A percentile compares a stretch with the other conserved stretches of the same genome.
phyloP scores from a whole-genome alignment of 2,113 vertebrate species.

The Indicator indicator region DNA sequence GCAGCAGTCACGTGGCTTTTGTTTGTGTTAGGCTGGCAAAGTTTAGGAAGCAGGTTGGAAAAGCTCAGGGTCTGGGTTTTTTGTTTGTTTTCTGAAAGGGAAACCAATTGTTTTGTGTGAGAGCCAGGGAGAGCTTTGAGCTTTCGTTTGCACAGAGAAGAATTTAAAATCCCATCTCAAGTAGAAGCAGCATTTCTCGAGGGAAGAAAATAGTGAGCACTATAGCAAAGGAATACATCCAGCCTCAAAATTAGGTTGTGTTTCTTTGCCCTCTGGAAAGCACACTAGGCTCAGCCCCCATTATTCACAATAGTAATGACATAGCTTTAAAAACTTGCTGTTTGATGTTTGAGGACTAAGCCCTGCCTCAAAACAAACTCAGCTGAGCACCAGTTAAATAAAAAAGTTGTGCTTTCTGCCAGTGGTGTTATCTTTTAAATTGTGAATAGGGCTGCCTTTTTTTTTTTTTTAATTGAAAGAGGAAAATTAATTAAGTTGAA shows the following conservation, averaged over 20 bases:
- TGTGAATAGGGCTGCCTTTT: neutral
- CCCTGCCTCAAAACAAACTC: neutral
- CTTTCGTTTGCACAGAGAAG: neutral
- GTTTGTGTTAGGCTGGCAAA: slow-evolving; percentile 7
- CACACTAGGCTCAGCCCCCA: neutral
- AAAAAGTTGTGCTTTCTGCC: neutral
- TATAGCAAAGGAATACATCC: neutral
- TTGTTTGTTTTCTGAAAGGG: neutral
- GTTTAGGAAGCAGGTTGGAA: slow-evolving; percentile 50
- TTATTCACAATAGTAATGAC: slow-evolving; percentile 9
- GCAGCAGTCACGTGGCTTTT: slow-evolving; percentile 22
- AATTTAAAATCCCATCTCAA: neutral
- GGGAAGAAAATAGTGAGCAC: slow-evolving; percentile 43
- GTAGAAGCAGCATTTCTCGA: neutral
- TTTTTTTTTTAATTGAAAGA: neutral
- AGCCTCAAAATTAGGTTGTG: slow-evolving; percentile 9
- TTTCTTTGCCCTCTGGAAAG: slow-evolving; percentile 18
- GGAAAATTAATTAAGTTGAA: neutral
- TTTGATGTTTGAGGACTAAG: neutral
- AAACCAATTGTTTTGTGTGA: slow-evolving; percentile 42
- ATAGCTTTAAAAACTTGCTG: neutral
- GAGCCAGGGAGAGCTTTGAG: slow-evolving; percentile 7
- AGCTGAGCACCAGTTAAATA: neutral
- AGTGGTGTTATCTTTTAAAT: neutral
- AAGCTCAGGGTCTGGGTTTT: neutral